phyloP scores from a whole-genome alignment of 2,888 invertebrate species.

The Lissocephala sabroskyi region DNA sequence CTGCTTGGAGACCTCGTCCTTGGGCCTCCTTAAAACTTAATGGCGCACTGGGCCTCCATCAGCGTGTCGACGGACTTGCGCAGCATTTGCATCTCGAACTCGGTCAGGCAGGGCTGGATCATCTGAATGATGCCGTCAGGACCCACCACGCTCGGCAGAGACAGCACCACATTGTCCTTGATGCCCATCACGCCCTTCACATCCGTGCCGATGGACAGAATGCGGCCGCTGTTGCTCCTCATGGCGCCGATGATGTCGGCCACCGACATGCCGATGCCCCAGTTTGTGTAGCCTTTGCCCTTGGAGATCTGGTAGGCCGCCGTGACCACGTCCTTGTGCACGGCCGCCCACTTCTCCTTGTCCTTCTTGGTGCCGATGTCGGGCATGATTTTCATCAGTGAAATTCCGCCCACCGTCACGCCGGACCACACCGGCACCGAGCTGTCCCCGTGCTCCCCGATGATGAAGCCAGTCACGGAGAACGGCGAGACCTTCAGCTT shows the following conservation, averaged over 20 bases:
- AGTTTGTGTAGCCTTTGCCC: slow-evolving; percentile 88
- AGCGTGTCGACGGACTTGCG: slow-evolving; percentile 77
- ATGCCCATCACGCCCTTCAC: slow-evolving; percentile 78
- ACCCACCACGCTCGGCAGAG: slow-evolving; percentile 84
- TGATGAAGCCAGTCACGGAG: slow-evolving; percentile 88
- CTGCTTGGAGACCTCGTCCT: no score
- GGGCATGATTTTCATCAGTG: slow-evolving; percentile 81
- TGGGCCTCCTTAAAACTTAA: slow-evolving; percentile 23
- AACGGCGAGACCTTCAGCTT: slow-evolving; percentile 82
- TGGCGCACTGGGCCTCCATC: slow-evolving; percentile 34
- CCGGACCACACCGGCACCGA: slow-evolving; percentile 92
- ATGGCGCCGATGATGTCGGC: slow-evolving; percentile 79
- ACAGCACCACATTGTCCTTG: slow-evolving; percentile 84
- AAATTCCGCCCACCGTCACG: slow-evolving; percentile 88
- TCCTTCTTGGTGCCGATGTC: slow-evolving; percentile 80
- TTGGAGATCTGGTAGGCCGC: slow-evolving; percentile 86
- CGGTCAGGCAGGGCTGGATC: slow-evolving; percentile 79
- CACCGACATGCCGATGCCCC: slow-evolving; percentile 86
- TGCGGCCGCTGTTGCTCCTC: slow-evolving; percentile 78
- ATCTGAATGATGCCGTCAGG: slow-evolving; percentile 79
- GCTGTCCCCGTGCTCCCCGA: slow-evolving; percentile 92
- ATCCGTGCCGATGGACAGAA: slow-evolving; percentile 83
- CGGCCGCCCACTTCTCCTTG: slow-evolving; percentile 80
- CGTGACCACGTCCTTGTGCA: slow-evolving; percentile 83
- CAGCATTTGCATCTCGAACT: slow-evolving; percentile 75